Evolutionary conservation across 2,888 invertebrate genomes (phyloP).

Genomic region (Standfussiana lucernea): DNA sequence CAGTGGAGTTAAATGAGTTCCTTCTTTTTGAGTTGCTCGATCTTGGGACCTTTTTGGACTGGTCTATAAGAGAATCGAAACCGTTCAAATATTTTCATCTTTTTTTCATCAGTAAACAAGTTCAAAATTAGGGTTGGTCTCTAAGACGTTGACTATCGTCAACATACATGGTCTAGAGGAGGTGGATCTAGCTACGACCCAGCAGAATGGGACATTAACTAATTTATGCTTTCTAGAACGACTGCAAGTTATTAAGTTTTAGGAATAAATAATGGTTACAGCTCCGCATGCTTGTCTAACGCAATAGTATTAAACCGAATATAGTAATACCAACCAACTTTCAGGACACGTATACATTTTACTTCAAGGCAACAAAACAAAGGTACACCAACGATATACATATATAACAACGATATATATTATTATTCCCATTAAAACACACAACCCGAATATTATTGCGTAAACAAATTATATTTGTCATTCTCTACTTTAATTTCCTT

Average conservation of each 20-base stretch:
- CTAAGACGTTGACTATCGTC: not conserved
- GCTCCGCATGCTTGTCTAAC: too few relatives aligned
- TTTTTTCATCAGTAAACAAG: not conserved
- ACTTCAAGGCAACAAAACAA: not conserved
- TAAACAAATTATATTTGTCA: not conserved
- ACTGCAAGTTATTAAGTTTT: not conserved
- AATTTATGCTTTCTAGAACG: not conserved
- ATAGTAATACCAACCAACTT: too few relatives aligned
- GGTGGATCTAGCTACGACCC: not conserved
- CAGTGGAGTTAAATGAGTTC: too few relatives aligned
- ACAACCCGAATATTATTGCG: too few relatives aligned
- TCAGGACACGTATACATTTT: not conserved
- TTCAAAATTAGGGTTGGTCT: not conserved
- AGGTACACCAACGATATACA: too few relatives aligned
- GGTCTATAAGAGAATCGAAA: not conserved
- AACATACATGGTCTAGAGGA: not conserved
- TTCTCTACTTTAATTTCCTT: constrained; percentile 7
- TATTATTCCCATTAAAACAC: too few relatives aligned
- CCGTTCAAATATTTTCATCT: too few relatives aligned
- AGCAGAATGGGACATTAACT: not conserved
- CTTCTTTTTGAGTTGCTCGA: not conserved
- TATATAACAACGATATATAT: too few relatives aligned
- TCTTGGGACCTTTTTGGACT: not conserved
- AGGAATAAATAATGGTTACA: too few relatives aligned
- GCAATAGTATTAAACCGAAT: too few relatives aligned